Conservation (phyloP, 2,797 vertebrate species). For the Siniperca scherzeri region DNA sequence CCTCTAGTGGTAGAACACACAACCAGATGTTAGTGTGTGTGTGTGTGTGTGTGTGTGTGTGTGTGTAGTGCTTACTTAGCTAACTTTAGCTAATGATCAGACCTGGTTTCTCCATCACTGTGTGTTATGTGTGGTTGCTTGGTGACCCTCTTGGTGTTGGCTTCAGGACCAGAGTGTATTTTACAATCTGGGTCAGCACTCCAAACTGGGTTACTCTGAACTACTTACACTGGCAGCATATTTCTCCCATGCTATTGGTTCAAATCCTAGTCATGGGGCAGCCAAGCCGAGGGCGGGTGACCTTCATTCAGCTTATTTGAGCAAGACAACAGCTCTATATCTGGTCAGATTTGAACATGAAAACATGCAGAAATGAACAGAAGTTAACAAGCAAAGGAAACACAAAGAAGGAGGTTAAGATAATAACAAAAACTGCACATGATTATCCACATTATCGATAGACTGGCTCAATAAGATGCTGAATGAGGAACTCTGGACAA, state of each 20-base stretch:
- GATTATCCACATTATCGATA: background rate
- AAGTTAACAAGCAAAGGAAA: background rate
- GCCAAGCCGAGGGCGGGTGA: background rate
- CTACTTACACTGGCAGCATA: constrained; percentile 16
- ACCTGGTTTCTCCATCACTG: constrained; percentile 48
- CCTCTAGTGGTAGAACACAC: background rate
- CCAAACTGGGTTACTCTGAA: constrained; percentile 36
- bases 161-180: constrained; percentile 25
- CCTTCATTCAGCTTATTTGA: background rate
- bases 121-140: constrained; percentile 48
- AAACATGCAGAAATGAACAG: background rate
- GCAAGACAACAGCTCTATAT: background rate
- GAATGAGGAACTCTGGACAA: background rate
- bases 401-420: no score
- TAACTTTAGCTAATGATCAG: constrained; percentile 3
- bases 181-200: constrained; percentile 53
- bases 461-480: background rate
- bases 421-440: background rate
- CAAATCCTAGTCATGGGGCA: background rate
- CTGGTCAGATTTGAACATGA: background rate
- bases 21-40: background rate
- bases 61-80: background rate
- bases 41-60: background rate
- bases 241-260: background rate
- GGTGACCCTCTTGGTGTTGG: constrained; percentile 52